Evolutionary conservation across 2,797 vertebrate species (phyloP), one percentile per base, ranked within the genome.

Genomic region (Cheirogaleus major): DNA sequence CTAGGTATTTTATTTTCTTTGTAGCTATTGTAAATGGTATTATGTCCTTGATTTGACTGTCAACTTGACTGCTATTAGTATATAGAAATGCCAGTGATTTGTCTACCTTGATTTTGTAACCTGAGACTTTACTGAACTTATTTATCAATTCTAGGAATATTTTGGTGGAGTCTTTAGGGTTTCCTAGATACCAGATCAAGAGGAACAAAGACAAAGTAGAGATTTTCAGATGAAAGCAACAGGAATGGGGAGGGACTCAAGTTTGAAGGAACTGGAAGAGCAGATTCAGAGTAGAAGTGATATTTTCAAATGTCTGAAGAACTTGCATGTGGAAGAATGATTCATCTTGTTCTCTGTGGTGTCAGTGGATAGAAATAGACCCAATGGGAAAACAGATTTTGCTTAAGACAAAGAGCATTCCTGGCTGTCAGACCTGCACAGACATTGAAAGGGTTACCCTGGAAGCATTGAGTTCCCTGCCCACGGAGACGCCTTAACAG

Each of bases 351-450:
- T 90, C 50, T 75, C 43, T 32, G n/a, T 84, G 45, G 52, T 82
- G 73, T 93, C 72, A 30, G 15, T 61, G 43, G 45, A 43, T 38
- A 69, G 59, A 50, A 85, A 59, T 30, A 82, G 50, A 61, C 55
- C 84, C 30, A 59, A 50, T 67, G 76, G 72, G 52, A 82, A 93
- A 91, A 73, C 35, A 48, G 65, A 91, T 81, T 72, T 93, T 75
- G 17, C 57, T 76, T 30, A 52, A 88, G 67, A 89, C 12, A 32
- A 92, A 55, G 79, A 93, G 41, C 4, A 48, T 70, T 91, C 15
- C 48, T 55, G 90, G 45, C 41, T 91, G 35, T 88, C 23, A 35
- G 27, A 14, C 89, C 73, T 86, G 38, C 80, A 27, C 18, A 35
- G 73, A 61, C 67, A 91, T 27, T 35, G 45, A 82, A 89, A 85